Evolutionary conservation across 2,888 invertebrate species (phyloP).

Genomic region (Deilephila porcellus): DNA sequence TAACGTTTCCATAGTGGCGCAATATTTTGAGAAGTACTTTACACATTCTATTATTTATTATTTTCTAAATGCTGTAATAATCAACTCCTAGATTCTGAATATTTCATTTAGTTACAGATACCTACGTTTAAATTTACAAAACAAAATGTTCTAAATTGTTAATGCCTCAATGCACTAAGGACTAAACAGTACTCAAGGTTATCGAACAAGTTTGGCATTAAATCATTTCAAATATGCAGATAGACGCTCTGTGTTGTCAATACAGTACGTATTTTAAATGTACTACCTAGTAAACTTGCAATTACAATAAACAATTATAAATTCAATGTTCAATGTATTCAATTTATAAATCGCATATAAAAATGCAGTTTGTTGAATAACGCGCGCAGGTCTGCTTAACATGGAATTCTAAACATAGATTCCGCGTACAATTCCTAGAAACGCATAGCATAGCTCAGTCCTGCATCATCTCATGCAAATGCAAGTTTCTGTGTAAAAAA

Average conservation of each 20-base stretch:
- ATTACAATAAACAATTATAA: neutral
- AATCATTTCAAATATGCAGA: neutral
- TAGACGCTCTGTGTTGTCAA: neutral
- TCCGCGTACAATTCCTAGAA: neutral
- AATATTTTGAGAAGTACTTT: neutral
- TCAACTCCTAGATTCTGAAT: neutral
- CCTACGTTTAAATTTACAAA: neutral
- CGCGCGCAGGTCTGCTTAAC: neutral
- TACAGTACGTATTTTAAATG: neutral
- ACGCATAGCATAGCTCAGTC: neutral
- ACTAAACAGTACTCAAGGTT: constrained; percentile 7
- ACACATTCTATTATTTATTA: neutral
- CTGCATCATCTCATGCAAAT: neutral
- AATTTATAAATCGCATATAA: neutral
- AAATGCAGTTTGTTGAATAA: neutral
- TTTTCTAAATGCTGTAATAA: neutral
- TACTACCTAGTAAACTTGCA: neutral
- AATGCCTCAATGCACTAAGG: neutral
- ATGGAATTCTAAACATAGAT: constrained; percentile 3
- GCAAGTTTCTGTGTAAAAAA: neutral
- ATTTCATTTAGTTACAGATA: neutral
- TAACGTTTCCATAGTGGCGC: neutral
- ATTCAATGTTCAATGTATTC: neutral
- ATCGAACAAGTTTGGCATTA: constrained; percentile 8
- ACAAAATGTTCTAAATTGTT: neutral